Evolutionary conservation across 1,140 invertebrate species (phyloP).

Genomic region (Papilio polyxenes): DNA sequence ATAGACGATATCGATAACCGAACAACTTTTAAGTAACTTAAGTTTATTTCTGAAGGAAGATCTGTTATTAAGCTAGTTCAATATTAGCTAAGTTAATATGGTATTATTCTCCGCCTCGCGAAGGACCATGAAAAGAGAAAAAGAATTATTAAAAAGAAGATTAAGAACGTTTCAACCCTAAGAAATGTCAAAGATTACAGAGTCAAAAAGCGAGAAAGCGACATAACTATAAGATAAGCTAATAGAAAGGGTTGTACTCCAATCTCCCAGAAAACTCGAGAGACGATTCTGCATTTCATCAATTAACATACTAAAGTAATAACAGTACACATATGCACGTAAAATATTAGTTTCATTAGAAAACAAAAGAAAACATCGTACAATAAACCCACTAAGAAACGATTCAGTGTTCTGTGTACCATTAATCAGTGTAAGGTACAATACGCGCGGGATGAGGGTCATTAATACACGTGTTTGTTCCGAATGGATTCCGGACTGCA

Average conservation of each 20-base stretch:
- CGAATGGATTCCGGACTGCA: conserved; percentile 16
- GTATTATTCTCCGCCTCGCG: too few relatives aligned
- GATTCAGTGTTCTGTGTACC: background rate
- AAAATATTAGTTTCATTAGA: background rate
- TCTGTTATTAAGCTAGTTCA: too few relatives aligned
- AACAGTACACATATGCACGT: background rate
- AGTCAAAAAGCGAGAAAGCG: background rate
- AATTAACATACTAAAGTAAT: background rate
- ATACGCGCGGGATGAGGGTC: conserved; percentile 8
- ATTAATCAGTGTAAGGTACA: conserved; percentile 9
- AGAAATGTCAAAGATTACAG: background rate
- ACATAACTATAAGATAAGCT: too few relatives aligned
- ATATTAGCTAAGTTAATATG: too few relatives aligned
- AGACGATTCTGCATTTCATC: background rate
- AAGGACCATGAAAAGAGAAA: too few relatives aligned
- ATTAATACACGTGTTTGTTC: conserved; percentile 22
- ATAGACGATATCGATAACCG: background rate
- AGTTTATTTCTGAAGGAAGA: background rate
- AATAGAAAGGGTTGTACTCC: too few relatives aligned
- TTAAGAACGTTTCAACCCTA: background rate
- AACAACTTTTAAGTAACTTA: background rate
- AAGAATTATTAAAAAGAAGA: background rate
- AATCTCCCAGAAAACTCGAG: background rate
- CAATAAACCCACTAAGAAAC: conserved; percentile 13
- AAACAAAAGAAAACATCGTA: background rate